Conservation (phyloP, 1,140 invertebrate genomes). For the Lysiphlebus fabarum region DNA sequence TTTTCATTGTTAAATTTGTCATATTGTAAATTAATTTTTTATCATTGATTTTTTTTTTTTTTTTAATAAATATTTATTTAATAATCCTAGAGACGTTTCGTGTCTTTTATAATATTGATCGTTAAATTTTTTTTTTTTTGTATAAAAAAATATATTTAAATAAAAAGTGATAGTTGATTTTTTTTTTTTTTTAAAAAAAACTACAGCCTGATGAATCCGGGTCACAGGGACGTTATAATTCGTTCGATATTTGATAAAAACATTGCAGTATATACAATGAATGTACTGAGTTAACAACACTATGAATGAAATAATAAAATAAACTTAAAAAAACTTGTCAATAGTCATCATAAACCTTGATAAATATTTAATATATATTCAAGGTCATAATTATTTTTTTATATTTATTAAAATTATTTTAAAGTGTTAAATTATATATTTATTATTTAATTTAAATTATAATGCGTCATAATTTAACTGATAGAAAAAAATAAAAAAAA, state of each 20-base stretch:
- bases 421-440: no score
- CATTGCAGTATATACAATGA: not conserved
- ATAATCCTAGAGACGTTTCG: not conserved
- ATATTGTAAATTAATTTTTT: not conserved
- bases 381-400: no score
- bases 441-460: no score
- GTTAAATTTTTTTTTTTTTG: constrained; percentile 6
- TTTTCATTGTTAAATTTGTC: no score
- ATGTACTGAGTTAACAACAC: constrained; percentile 3
- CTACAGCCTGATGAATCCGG: constrained; percentile 19
- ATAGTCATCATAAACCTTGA: no score
- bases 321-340: no score
- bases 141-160: not conserved
- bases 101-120: constrained; percentile 27
- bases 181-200: constrained; percentile 2
- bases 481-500: no score
- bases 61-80: not conserved
- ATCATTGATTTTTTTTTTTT: constrained; percentile 2
- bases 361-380: no score
- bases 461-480: no score
- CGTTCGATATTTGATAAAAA: constrained; percentile 14
- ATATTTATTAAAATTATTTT: no score
- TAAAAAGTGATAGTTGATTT: constrained; percentile 8
- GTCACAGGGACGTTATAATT: constrained; percentile 20
- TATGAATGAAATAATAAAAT: no score